Base-by-base conservation (phyloP, 2,888 invertebrate species). In the Torymus tubicola region DNA sequence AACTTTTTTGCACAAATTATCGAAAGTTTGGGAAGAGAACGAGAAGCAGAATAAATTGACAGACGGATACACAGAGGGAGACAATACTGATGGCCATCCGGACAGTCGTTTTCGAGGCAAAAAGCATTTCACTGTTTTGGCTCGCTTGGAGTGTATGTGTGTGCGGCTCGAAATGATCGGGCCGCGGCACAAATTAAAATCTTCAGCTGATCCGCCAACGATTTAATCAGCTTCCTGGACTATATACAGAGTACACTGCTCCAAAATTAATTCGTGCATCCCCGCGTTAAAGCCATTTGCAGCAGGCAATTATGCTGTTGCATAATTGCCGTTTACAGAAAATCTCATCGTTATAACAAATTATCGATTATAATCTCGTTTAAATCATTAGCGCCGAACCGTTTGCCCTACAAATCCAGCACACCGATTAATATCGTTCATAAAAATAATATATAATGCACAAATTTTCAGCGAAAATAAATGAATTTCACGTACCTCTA, bases 51-150 rank as follows among this genome's bases (percentile, higher is more conserved):
- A 69, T 57, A 69, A 69, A 69, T 69, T 69, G 57, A 69, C 57
- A 2, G n/a, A 12, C 50, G 31, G 18, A n/a, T 11, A 11, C 21
- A 8, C 2, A 14, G 0, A 11, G 52, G 10, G 42, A 18, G 12
- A n/a, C 16, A 18, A 11, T 21, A 11, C n/a, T n/a, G 2, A 3
- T 60, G 60, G 4, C 16, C 12, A 60, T 21, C 42, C 42, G 42
- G 42, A 42, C 55, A 60, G 2, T 16, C 16, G 11, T 18, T 18
- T 18, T 18, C 2, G 18, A 14, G 8, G 55, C n/a, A 57, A 68
- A 78, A 73, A 78, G 60, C 68, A 61, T 67, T 78, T 63, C 24
- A 13, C 53, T 61, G 55, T 73, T 73, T 78, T 73, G 70, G 55
- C 57, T 63, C 14, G 18, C 64, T 53, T 74, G 14, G 14, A 63